Percentiles rank a stretch among this genome's conserved stretches.
Evolutionary conservation across 2,888 invertebrate genomes (phyloP).

Genomic region (Andrena flavipes): DNA sequence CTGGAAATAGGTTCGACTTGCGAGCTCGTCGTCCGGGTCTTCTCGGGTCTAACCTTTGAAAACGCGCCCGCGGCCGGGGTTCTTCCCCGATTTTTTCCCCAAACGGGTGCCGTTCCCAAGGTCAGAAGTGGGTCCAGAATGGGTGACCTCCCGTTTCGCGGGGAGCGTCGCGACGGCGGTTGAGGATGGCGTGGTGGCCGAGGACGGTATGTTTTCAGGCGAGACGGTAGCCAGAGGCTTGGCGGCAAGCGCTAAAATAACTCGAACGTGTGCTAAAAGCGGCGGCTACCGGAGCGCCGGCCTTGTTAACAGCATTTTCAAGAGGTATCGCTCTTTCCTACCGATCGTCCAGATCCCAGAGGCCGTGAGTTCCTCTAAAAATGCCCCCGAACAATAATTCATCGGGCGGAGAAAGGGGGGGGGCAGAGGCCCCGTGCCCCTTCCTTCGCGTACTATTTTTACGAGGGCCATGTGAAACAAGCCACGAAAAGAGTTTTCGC

Average conservation of each 20-base stretch:
- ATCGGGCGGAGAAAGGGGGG: not conserved
- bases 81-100: not conserved
- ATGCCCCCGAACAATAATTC: conserved; percentile 34
- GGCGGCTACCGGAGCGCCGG: conserved; percentile 80
- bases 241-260: conserved; percentile 82
- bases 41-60: conserved; percentile 11
- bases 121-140: not conserved
- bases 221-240: conserved; percentile 76
- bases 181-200: conserved; percentile 37
- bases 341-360: conserved; percentile 51
- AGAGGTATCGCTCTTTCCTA: conserved; percentile 55
- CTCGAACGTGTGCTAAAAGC: conserved; percentile 83
- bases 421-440: not conserved
- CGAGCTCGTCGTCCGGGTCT: conserved; percentile 71
- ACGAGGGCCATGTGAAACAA: conserved; percentile 32
- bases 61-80: too few species aligned
- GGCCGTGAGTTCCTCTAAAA: conserved; percentile 23
- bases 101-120: too few species aligned
- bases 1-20: conserved; percentile 73
- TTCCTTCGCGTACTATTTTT: conserved; percentile 41
- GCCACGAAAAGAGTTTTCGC: conserved; percentile 25
- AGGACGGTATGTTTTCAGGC: conserved; percentile 72
- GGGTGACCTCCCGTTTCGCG: not conserved
- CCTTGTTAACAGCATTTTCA: conserved; percentile 72
- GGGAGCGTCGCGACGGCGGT: conserved; percentile 26